Evolutionary conservation across 2,113 vertebrate species (phyloP), one percentile per base, ranked within the genome.

Genomic region (Reinhardtius hippoglossoides): DNA sequence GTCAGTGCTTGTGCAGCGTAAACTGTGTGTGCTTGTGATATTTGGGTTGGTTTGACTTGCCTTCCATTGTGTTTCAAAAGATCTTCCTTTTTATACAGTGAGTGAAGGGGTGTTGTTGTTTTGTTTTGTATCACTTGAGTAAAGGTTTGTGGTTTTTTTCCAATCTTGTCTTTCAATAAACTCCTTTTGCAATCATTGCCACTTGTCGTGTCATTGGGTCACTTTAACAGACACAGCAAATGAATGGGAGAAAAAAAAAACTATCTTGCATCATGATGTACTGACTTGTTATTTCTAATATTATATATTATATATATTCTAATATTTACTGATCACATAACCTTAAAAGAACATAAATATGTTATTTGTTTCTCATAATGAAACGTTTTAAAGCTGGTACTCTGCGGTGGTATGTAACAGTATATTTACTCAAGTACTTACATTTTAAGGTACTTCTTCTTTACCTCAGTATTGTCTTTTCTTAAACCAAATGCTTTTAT

Each of bases 141-240:
- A 74, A 82, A 18, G 68, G 63, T 91, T 75, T 82, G 77, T 90
- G 62, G 71, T 62, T 87, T 80, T 80, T 74, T 54, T n/a, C 48
- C 71, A 81, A 42, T 82, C 84, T 87, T 87, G 81, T 86, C 86
- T 90, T 68, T 67, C 76, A 95, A 93, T 94, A 94, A 94, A 91
- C 58, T 60, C n/a, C 31, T 71, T 90, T 91, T 86, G 24, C 87
- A 83, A 54, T 50, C 21, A 73, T 31, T 62, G 55, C 18, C 9
- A 0, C 3, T 35, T 59, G 31, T 76, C 50, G 20, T 68, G 3
- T 77, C 21, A 48, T 83, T 50, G 9, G 3, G 2, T 70, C 5
- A n/a, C 18, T 3, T 15, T 6, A 18, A 6, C 46, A 50, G 21
- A 55, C 9, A 18, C 18, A 35, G 67, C 1, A n/a, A 31, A 31